Conservation (phyloP, 2,113 vertebrate genomes). For the Gulo gulo region DNA sequence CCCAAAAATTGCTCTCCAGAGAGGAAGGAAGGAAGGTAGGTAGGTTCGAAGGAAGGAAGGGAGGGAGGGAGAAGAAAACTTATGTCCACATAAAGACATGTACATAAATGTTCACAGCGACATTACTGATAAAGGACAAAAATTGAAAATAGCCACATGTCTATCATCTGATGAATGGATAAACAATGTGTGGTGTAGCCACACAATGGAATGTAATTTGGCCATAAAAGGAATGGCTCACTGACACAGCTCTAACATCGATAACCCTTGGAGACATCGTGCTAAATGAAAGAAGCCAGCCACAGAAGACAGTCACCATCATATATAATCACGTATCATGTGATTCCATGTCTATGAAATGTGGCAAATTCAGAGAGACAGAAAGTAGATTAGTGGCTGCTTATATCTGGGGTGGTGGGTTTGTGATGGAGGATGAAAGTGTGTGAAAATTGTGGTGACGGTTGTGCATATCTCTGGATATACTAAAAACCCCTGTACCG, state of each 20-base stretch:
- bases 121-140: background rate
- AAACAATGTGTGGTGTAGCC: background rate
- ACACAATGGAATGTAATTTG: background rate
- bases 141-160: background rate
- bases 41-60: background rate
- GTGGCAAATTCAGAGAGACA: background rate
- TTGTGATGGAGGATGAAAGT: background rate
- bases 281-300: background rate
- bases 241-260: background rate
- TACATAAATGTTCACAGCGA: background rate
- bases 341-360: background rate
- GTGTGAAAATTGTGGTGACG: background rate
- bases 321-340: background rate
- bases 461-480: background rate
- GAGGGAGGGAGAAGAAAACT: background rate
- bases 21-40: background rate
- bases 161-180: background rate
- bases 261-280: background rate
- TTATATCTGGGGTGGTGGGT: background rate
- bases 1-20: background rate
- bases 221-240: background rate
- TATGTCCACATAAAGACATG: background rate
- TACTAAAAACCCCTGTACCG: background rate
- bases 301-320: background rate
- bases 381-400: background rate